Base-by-base conservation (phyloP, 2,797 vertebrate species). In the Siniperca undulata region DNA sequence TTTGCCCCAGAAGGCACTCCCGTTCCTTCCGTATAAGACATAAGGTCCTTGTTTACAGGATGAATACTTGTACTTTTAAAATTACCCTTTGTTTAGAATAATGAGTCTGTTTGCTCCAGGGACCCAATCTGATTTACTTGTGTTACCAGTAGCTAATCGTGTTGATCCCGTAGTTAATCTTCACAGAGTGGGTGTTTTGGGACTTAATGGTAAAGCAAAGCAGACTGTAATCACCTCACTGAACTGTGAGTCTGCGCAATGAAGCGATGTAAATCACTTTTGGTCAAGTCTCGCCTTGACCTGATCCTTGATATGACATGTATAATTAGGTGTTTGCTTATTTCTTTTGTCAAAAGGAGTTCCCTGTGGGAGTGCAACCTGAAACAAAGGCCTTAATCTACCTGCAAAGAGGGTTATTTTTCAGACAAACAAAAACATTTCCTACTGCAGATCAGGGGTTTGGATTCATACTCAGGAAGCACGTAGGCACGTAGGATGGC, bases 81-180 rank as follows among this genome's bases (percentile, higher is more conserved):
- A 81, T 72, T 71, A 88, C 14, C 78, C 84, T 90, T 93, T 92
- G 85, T 92, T 91, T 85, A 55, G 50, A 79, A 81, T 80, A 90
- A 92, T 81, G 52, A 81, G 82, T 80, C 64, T 80, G 75, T 90
- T 89, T 91, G 84, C 82, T 84, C 42, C 76, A 34, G 64, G 62
- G 70, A 82, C 84, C 62, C 84, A 90, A 89, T 95, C 85, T 88
- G 82, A 88, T 92, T 93, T 90, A 74, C 70, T 81, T 65, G 90
- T 85, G 85, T 92, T 92, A 74, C 89, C 82, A 92, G 91, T 90
- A 92, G 91, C 88, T 92, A 89, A 93, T 82, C 79, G n/a, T 60
- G 86, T 74, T 88, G 82, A 90, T 90, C 84, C 83, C 19, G 9
- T 76, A 10, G 80, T 89, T 92, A 94, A 94, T 93, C 91, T 86